These are phyloP conservation scores for Porites lutea DNA, from an alignment of 64 coral and sea anemone species.

Conservation along the genomic window DNA sequence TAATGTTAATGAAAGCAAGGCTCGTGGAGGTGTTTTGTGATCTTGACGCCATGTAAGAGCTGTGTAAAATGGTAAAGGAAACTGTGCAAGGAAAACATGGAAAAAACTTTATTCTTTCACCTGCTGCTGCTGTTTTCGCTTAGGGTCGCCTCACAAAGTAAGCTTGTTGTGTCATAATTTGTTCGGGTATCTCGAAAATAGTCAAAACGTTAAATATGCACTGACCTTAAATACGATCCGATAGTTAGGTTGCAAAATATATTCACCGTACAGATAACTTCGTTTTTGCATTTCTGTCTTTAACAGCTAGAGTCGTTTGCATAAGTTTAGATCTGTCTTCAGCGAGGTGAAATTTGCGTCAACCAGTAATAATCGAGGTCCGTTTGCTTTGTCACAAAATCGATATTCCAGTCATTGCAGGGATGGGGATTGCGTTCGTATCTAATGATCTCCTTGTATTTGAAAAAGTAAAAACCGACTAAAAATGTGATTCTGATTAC, in stretches of 20 bases:
- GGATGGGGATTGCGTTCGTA: background rate
- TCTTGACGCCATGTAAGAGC: background rate
- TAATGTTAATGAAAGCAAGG: constrained; percentile 47
- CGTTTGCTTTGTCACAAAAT: background rate
- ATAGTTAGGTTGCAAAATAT: constrained; percentile 35
- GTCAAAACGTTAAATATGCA: background rate
- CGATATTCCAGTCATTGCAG: background rate
- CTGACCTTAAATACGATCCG: background rate
- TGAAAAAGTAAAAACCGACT: background rate
- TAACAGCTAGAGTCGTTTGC: no score
- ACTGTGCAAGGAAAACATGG: background rate
- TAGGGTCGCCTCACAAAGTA: background rate
- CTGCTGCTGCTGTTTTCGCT: background rate
- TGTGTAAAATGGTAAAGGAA: background rate
- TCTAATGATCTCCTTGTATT: background rate
- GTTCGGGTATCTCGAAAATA: background rate
- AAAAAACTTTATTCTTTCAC: background rate
- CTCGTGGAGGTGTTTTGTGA: constrained; percentile 42
- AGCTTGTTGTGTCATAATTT: background rate
- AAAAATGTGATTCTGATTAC: no score
- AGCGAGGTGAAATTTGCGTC: no score
- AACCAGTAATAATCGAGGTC: no score
- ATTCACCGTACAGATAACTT: background rate
- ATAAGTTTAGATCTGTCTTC: no score
- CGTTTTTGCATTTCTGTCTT: no score